Evolutionary conservation across 2,888 invertebrate genomes (phyloP), one percentile per base, ranked within the genome.

Genomic region (Papilio elwesi): DNA sequence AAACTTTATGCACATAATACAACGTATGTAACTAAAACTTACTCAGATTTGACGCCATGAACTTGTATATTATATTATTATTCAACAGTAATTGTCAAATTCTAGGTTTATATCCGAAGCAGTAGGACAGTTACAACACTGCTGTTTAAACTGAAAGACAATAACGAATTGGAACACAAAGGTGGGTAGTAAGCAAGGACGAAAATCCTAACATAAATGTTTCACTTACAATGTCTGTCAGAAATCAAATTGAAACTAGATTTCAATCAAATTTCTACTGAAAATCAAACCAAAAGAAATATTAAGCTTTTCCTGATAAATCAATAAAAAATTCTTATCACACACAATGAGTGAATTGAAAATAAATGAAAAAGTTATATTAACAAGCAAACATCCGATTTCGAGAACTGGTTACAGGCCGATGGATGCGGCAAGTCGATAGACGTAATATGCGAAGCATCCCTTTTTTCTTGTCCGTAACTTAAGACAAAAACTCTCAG

Each of bases 351-450:
- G 9, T 38, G 38, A 59, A 59, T 38, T 59, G 1, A n/a, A 59
- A 59, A 59, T 38, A 59, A 57, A 57, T 57, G 13, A 82, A 81
- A 85, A 78, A 90, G 90, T 90, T 89, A 90, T 88, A 90, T 90
- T 87, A 91, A 91, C 88, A 90, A 89, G 88, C 87, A 84, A 89
- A 91, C 87, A 91, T 91, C 87, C 89, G 89, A 78, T 76, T 81
- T 65, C 65, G 76, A 85, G 85, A 92, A 93, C 93, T 80, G 90
- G 93, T 92, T 92, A 71, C 75, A 76, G 76, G 78, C 78, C 84
- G 82, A 78, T 83, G 87, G 87, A 87, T 87, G 88, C 85, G 84
- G 78, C 79, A 75, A 76, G 75, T 70, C 83, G 81, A 86, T 85
- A 87, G 85, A 83, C 81, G 83, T 84, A 84, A 88, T 84, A 86